phyloP scores from a whole-genome alignment of 2,888 invertebrate species.

The Tenodera sinensis region DNA sequence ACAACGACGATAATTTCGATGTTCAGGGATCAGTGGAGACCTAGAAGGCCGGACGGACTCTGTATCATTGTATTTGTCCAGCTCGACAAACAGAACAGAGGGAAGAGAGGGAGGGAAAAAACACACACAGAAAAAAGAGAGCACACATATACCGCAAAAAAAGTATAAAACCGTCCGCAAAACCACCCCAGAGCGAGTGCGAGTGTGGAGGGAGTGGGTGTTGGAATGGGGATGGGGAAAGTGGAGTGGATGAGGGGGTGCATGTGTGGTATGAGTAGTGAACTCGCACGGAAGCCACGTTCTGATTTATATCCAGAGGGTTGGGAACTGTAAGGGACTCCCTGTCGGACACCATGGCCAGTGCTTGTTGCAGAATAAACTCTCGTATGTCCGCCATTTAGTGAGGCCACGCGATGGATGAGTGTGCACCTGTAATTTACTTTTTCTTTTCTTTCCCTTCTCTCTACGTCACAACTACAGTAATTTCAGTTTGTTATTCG shows the following conservation, averaged over 20 bases:
- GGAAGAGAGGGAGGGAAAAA: not conserved
- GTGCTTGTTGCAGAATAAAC: conserved; percentile 16
- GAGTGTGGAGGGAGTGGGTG: not conserved
- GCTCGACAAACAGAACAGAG: conserved; percentile 12
- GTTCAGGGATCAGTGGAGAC: not conserved
- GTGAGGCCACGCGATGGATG: conserved; percentile 4
- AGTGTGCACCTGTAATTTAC: conserved; percentile 16
- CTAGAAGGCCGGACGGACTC: not conserved
- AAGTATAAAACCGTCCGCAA: conserved; percentile 16
- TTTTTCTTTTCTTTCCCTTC: not conserved
- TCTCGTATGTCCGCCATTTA: conserved; percentile 1
- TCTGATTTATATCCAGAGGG: conserved; percentile 5
- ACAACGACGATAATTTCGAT: not conserved
- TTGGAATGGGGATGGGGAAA: not conserved
- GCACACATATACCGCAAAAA: conserved; percentile 16
- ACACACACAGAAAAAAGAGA: not conserved
- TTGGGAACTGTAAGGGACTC: conserved; percentile 6
- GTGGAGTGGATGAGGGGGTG: not conserved
- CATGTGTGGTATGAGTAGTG: conserved; percentile 6
- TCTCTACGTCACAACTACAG: not conserved
- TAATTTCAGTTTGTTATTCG: conserved; percentile 12
- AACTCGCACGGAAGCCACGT: conserved; percentile 17
- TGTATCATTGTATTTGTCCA: conserved; percentile 27
- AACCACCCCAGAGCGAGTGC: conserved; percentile 3
- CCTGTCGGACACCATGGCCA: not conserved